These are phyloP conservation scores for Thalassoma bifasciatum DNA, from an alignment of 2,113 vertebrate species.

Conservation along the genomic window DNA sequence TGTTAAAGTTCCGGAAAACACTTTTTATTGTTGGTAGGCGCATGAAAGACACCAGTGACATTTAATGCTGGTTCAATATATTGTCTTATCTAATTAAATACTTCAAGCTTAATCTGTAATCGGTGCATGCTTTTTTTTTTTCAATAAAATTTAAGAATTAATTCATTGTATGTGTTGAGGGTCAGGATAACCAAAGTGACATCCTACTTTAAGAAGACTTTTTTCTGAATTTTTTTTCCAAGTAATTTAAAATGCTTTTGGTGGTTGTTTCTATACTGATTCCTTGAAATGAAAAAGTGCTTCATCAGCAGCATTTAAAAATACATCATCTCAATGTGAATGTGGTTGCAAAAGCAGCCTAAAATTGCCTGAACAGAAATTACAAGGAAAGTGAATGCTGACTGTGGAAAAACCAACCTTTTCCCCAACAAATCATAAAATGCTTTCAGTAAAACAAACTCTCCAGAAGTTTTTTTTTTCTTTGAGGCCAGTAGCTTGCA, in stretches of 20 bases:
- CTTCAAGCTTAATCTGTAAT: neutral
- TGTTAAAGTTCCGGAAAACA: neutral
- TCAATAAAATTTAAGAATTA: no score
- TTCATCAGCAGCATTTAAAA: neutral
- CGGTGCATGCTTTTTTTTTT: neutral
- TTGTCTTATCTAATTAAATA: neutral
- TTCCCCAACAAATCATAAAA: constrained; percentile 17
- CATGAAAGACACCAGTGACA: neutral
- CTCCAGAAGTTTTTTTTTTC: constrained; percentile 57
- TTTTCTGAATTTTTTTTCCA: neutral
- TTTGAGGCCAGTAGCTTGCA: constrained; percentile 49
- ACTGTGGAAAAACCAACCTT: constrained; percentile 19
- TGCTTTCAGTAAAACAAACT: constrained; percentile 49
- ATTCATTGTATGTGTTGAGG: neutral
- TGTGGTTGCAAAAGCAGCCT: constrained; percentile 12
- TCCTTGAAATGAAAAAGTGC: neutral
- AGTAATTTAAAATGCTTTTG: neutral
- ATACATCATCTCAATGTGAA: neutral
- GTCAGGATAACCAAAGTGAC: neutral
- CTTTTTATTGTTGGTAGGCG: neutral
- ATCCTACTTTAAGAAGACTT: neutral
- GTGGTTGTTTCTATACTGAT: neutral
- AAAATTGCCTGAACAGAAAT: constrained; percentile 7
- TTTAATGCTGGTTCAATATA: neutral
- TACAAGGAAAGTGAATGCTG: neutral